Evolutionary conservation across 2,888 invertebrate species (phyloP), one percentile per base, ranked within the genome.

Genomic region (Drosophila maculinotata): DNA sequence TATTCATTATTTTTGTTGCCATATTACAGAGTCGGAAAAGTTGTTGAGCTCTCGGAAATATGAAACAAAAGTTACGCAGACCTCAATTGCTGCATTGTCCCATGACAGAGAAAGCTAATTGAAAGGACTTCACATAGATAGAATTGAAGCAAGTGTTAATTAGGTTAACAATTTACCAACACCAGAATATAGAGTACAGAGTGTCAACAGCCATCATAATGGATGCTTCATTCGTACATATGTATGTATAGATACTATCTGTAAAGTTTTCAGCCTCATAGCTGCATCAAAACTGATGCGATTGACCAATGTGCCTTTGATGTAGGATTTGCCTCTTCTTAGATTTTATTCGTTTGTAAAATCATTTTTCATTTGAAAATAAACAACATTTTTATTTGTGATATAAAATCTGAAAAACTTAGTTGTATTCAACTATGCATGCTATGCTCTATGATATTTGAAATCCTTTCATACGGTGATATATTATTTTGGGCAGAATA

Each of bases 81-180:
- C 3, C 12, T 23, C 12, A 35, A 58, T 44, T 36, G 28, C 15
- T 15, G 5, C 8, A 25, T 28, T 36, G 28, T 23, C 4, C 5
- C 12, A 10, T 12, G n/a, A 7, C 10, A 8, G 23, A 12, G 28
- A 23, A 42, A 45, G 25, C 30, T 45, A 14, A 45, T 57, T 57
- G 54, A 26, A 38, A 25, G 10, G 8, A 25, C 9, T 26, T 23
- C 17, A n/a, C 7, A 38, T 8, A 36, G 20, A 45, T 23, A 8
- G 14, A 59, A 45, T 58, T 3, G 36, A 8, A 14, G 4, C 36
- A 30, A 30, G 25, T 25, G 36, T 12, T 59, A 25, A 57, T 45
- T 36, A 20, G 12, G 8, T 56, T 41, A 57, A 31, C n/a, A 15
- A 12, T 28, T 15, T 42, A 17, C 31, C 33, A 33, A 44, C 9